A percentile compares a stretch with the other conserved stretches of the same genome.
Conservation (phyloP, 2,888 invertebrate genomes). For the Limulus polyphemus region DNA sequence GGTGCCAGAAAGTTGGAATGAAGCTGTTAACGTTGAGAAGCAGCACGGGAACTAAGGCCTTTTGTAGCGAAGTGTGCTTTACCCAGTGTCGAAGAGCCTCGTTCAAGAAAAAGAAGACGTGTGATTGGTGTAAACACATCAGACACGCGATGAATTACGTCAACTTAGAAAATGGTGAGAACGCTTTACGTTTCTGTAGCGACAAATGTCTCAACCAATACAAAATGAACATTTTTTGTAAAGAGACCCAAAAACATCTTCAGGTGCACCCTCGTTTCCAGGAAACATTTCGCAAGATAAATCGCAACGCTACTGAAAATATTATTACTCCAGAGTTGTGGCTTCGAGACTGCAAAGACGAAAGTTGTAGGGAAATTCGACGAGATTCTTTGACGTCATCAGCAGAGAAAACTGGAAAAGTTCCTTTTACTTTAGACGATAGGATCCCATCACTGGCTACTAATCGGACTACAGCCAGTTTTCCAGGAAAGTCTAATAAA, state of each 20-base stretch:
- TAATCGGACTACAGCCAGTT: no score
- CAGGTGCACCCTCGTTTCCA: slow-evolving; percentile 63
- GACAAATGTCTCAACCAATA: slow-evolving; percentile 90
- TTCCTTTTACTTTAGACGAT: not conserved
- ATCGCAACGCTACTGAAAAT: slow-evolving; percentile 24
- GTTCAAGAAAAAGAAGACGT: slow-evolving; percentile 56
- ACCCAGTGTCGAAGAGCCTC: slow-evolving; percentile 75
- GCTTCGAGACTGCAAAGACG: slow-evolving; percentile 56
- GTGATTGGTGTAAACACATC: slow-evolving; percentile 86
- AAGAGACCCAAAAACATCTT: slow-evolving; percentile 80
- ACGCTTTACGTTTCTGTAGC: slow-evolving; percentile 74
- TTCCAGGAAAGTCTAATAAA: not conserved
- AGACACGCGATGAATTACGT: slow-evolving; percentile 81
- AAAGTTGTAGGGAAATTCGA: not conserved
- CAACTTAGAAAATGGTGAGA: slow-evolving; percentile 80
- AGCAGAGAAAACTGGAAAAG: not conserved
- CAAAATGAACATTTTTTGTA: slow-evolving; percentile 93
- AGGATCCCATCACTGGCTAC: not conserved
- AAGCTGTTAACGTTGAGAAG: slow-evolving; percentile 31
- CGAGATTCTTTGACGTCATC: not conserved
- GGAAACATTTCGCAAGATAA: slow-evolving; percentile 27
- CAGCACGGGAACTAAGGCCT: slow-evolving; percentile 38
- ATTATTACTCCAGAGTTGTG: slow-evolving; percentile 83
- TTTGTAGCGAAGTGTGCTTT: slow-evolving; percentile 82
- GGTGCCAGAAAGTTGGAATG: slow-evolving; percentile 37